phyloP scores from a whole-genome alignment of 2,888 invertebrate genomes.

The Muschampia plurimacula region DNA sequence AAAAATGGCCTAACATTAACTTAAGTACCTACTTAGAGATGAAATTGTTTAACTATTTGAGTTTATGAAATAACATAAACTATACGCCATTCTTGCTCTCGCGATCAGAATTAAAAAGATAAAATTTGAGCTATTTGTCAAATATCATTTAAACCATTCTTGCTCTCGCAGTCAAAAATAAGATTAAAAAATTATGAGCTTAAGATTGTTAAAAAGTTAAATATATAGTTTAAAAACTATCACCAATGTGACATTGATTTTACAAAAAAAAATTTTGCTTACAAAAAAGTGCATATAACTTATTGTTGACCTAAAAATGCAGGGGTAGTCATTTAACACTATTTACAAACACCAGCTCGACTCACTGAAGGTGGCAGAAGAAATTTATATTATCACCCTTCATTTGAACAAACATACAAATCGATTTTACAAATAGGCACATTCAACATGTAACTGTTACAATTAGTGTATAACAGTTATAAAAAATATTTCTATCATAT shows the following conservation, averaged over 20 bases:
- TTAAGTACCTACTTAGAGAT: too few species aligned
- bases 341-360: slow-evolving; percentile 12
- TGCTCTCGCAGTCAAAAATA: too few species aligned
- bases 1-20: too few species aligned
- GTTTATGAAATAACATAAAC: too few species aligned
- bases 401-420: neutral
- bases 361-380: neutral
- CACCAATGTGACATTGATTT: neutral
- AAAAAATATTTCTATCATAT: neutral
- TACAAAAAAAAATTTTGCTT: slow-evolving; percentile 20
- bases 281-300: slow-evolving; percentile 18
- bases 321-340: slow-evolving; percentile 31
- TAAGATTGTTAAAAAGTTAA: too few species aligned
- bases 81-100: too few species aligned
- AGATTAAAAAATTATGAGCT: too few species aligned
- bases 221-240: too few species aligned
- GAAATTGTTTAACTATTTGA: too few species aligned
- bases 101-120: too few species aligned
- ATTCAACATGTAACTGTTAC: slow-evolving; percentile 14
- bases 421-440: slow-evolving; percentile 23
- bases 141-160: too few species aligned
- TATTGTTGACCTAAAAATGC: slow-evolving; percentile 34
- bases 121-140: too few species aligned
- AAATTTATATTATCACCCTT: neutral
- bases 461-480: slow-evolving; percentile 3